Evolutionary conservation across 2,113 vertebrate genomes (phyloP).

Genomic region (Propithecus coquereli): DNA sequence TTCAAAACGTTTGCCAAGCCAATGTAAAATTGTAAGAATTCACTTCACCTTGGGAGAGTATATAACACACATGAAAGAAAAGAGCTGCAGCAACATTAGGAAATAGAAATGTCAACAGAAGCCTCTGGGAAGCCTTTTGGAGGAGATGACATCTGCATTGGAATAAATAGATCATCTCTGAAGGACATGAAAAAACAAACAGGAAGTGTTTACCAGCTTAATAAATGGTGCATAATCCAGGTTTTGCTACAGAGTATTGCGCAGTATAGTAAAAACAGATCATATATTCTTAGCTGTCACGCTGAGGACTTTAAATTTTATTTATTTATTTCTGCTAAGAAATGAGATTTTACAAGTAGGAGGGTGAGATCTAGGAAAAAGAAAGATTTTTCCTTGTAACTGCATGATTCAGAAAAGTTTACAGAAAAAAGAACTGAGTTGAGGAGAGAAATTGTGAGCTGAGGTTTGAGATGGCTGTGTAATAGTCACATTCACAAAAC

Average conservation of each 20-base stretch:
- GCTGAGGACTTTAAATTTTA: background rate
- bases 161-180: background rate
- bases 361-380: background rate
- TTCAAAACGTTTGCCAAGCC: background rate
- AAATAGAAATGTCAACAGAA: background rate
- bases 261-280: background rate
- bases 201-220: background rate
- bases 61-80: background rate
- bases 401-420: background rate
- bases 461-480: background rate
- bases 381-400: background rate
- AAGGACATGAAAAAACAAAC: background rate
- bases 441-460: background rate
- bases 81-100: background rate
- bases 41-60: background rate
- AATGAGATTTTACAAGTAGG: background rate
- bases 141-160: background rate
- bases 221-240: background rate
- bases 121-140: background rate
- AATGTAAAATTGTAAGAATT: background rate
- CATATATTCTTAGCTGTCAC: background rate
- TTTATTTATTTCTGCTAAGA: background rate
- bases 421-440: background rate
- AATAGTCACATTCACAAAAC: background rate
- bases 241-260: background rate